phyloP scores from a whole-genome alignment of 2,797 vertebrate species.

The Hippocampus kuda region DNA sequence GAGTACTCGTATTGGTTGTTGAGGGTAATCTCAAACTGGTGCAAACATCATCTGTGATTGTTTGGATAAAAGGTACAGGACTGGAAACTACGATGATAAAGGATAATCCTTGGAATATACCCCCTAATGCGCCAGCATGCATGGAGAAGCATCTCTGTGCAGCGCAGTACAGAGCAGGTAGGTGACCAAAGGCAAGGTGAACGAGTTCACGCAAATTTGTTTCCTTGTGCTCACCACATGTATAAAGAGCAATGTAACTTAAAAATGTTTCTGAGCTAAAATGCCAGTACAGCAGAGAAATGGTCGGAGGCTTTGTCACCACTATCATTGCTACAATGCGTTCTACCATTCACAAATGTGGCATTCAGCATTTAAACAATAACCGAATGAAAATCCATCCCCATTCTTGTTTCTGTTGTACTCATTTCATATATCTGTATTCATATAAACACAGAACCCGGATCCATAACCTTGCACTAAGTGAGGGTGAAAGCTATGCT shows the following conservation, averaged over 20 bases:
- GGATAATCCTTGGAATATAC: conserved; percentile 78
- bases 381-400: too few species aligned
- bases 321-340: not conserved
- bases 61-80: conserved; percentile 48
- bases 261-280: not conserved
- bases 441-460: too few species aligned
- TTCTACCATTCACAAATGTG: not conserved
- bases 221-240: not conserved
- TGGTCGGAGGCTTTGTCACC: not conserved
- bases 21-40: not conserved
- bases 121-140: conserved; percentile 83
- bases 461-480: not conserved
- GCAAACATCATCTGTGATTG: not conserved
- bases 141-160: conserved; percentile 87
- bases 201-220: not conserved
- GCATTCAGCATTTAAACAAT: not conserved
- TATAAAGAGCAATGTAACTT: not conserved
- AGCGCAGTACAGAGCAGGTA: conserved; percentile 74
- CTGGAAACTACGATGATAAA: conserved; percentile 60
- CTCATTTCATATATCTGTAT: too few species aligned
- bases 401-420: too few species aligned
- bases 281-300: not conserved
- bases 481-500: not conserved
- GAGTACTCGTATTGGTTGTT: not conserved
- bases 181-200: conserved; percentile 7